These are phyloP conservation scores for Cordylochernes scorpioides DNA, from an alignment of 2,888 invertebrate genomes.

Conservation along the genomic window DNA sequence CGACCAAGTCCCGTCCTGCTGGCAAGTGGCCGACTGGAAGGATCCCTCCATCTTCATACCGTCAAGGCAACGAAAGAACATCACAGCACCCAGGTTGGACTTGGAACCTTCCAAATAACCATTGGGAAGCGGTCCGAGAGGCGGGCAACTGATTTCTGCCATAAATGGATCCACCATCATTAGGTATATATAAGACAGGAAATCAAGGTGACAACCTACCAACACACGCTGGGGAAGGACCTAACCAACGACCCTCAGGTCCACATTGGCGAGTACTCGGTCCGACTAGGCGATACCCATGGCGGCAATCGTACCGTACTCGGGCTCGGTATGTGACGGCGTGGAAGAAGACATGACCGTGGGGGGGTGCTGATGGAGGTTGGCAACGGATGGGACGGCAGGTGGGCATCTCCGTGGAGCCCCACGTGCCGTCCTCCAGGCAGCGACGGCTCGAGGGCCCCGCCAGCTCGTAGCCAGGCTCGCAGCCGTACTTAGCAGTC, in stretches of 20 bases:
- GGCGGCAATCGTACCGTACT: constrained; percentile 81
- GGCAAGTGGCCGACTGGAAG: constrained; percentile 58
- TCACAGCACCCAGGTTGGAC: constrained; percentile 65
- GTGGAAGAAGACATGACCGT: too few species aligned
- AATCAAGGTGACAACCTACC: constrained; percentile 28
- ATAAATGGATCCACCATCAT: constrained; percentile 4
- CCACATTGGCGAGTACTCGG: constrained; percentile 70
- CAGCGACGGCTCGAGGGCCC: constrained; percentile 64
- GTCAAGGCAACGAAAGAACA: constrained; percentile 74
- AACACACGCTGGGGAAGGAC: constrained; percentile 67
- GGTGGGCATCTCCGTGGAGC: constrained; percentile 33
- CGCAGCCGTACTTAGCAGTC: constrained; percentile 66
- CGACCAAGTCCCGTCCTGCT: constrained; percentile 79
- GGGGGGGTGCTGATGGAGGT: constrained; percentile 62
- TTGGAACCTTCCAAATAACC: constrained; percentile 56
- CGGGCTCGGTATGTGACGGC: constrained; percentile 88
- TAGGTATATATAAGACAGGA: constrained; percentile 3
- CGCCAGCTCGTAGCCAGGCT: constrained; percentile 70
- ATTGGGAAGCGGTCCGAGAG: constrained; percentile 74
- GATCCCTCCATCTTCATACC: constrained; percentile 69
- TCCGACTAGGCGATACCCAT: constrained; percentile 70
- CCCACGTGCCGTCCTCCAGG: constrained; percentile 73
- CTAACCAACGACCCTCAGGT: constrained; percentile 82
- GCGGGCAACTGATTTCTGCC: constrained; percentile 82
- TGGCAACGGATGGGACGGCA: constrained; percentile 89